Evolutionary conservation across 1,140 invertebrate genomes (phyloP).

Genomic region (Mycetomoellerius zeteki): DNA sequence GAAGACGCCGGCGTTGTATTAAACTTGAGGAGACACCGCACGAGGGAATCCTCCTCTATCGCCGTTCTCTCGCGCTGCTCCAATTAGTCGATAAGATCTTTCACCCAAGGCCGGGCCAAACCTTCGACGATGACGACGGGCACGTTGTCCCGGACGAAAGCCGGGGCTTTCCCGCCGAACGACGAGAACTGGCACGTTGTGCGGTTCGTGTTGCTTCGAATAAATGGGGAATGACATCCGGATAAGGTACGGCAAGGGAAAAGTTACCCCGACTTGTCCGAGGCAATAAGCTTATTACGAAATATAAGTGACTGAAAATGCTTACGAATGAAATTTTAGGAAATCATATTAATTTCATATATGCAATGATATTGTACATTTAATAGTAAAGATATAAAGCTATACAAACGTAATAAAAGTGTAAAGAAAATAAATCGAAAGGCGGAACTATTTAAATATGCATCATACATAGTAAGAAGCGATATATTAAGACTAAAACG

Average conservation of each 20-base stretch:
- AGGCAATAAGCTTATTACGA: slow-evolving; percentile 16
- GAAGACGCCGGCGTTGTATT: slow-evolving; percentile 69
- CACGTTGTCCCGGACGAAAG: slow-evolving; percentile 50
- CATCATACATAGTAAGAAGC: not conserved
- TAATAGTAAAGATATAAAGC: not conserved
- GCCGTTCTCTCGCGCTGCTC: slow-evolving; percentile 68
- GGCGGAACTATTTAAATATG: not conserved
- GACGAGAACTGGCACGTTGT: slow-evolving; percentile 46
- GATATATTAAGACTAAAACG: slow-evolving; percentile 13
- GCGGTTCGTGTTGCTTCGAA: slow-evolving; percentile 52
- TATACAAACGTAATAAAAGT: not conserved
- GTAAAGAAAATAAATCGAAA: not conserved
- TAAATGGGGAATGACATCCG: slow-evolving; percentile 58
- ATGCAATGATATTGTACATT: not conserved
- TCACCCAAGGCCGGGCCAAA: slow-evolving; percentile 49
- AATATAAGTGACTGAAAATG: not conserved
- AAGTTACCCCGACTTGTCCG: slow-evolving; percentile 36
- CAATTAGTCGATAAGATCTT: slow-evolving; percentile 78
- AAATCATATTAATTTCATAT: not conserved
- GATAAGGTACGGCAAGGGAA: slow-evolving; percentile 45
- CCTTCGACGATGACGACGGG: slow-evolving; percentile 49
- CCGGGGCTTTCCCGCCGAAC: slow-evolving; percentile 49
- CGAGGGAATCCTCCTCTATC: slow-evolving; percentile 67
- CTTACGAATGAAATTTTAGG: not conserved
- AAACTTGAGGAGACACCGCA: slow-evolving; percentile 68